These are phyloP conservation scores for Drosophila koepferae DNA, from an alignment of 2,888 invertebrate genomes.

Conservation along the genomic window DNA sequence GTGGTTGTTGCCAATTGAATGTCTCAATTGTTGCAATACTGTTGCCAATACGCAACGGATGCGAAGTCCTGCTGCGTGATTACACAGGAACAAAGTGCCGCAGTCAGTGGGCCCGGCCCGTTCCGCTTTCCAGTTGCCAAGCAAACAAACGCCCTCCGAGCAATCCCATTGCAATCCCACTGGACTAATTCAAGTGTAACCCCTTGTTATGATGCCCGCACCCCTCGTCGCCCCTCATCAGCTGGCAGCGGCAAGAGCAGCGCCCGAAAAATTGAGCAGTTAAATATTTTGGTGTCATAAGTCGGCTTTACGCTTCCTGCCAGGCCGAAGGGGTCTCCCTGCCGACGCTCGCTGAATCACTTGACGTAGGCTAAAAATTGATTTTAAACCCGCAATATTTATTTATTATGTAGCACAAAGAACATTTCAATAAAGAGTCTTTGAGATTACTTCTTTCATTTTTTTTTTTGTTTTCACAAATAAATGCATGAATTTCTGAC, in stretches of 20 bases:
- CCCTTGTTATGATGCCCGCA: conserved; percentile 66
- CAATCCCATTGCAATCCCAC: conserved; percentile 75
- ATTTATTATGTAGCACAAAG: conserved; percentile 2
- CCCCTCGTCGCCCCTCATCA: background rate
- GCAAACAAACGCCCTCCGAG: conserved; percentile 60
- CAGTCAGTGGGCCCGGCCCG: conserved; percentile 13
- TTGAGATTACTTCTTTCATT: background rate
- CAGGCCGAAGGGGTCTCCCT: background rate
- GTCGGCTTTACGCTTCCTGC: conserved; percentile 74
- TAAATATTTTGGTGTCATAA: conserved; percentile 85
- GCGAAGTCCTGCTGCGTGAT: conserved; percentile 73
- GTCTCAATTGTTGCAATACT: conserved; percentile 71
- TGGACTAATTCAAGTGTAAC: conserved; percentile 83
- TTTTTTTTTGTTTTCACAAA: too few relatives aligned
- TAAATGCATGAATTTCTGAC: too few relatives aligned
- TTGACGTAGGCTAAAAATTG: conserved; percentile 27
- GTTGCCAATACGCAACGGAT: conserved; percentile 37
- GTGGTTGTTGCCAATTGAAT: conserved; percentile 75
- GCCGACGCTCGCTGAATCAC: background rate
- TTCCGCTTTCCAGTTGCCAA: conserved; percentile 32
- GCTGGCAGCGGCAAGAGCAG: conserved; percentile 50
- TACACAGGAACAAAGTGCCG: conserved; percentile 60
- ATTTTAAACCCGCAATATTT: conserved; percentile 40
- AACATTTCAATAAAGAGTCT: background rate
- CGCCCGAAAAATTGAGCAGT: conserved; percentile 82